A percentile compares a stretch with the other conserved stretches of the same genome.
Conservation (phyloP, 2,888 invertebrate genomes). For the Calliphora vomitoria region DNA sequence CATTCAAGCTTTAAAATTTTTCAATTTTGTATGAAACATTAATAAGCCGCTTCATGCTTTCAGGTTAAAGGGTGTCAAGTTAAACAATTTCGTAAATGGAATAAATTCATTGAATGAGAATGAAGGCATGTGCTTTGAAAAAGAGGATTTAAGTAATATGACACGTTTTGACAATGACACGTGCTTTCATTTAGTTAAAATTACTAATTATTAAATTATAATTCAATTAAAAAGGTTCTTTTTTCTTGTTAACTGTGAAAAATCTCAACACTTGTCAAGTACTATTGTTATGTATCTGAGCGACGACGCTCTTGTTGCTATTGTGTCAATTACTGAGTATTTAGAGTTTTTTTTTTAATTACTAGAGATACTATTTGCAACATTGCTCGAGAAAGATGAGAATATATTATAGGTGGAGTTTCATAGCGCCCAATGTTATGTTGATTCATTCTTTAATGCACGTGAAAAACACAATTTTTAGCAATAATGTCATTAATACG, state of each 20-base stretch:
- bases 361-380: no score
- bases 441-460: no score
- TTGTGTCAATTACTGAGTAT: not conserved
- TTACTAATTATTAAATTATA: conserved; percentile 73
- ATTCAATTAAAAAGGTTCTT: conserved; percentile 58
- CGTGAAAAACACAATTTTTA: no score
- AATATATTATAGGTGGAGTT: no score
- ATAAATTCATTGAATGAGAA: conserved; percentile 53
- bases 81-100: conserved; percentile 42
- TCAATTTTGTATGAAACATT: not conserved
- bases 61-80: conserved; percentile 59
- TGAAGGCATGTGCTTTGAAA: conserved; percentile 53
- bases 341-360: not conserved
- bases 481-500: no score
- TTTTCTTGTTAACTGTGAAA: conserved; percentile 2
- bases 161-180: conserved; percentile 72
- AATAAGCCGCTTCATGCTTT: conserved; percentile 51
- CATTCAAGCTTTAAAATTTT: conserved; percentile 9
- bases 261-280: conserved; percentile 48
- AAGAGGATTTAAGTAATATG: conserved; percentile 64
- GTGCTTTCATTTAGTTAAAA: conserved; percentile 70
- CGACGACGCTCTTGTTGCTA: conserved; percentile 21
- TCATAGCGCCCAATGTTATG: no score
- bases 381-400: no score
- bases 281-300: not conserved